Percentiles rank a stretch among this genome's conserved stretches.
Conservation (phyloP, 2,113 vertebrate genomes). For the Mirza zaza region DNA sequence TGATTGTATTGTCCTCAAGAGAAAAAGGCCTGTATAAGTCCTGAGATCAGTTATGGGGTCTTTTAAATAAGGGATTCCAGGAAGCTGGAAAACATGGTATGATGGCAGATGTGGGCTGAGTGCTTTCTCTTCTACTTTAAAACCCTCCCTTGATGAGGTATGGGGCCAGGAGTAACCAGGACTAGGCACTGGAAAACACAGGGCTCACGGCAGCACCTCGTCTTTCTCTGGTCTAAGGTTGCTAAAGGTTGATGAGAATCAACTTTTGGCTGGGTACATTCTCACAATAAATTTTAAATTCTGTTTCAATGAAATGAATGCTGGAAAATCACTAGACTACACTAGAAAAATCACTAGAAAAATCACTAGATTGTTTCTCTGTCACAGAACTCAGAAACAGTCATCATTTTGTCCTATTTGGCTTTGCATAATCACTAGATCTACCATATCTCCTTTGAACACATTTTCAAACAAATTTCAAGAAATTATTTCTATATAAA, state of each 20-base stretch:
- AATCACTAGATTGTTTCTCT: neutral
- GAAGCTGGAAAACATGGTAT: neutral
- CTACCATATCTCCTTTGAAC: neutral
- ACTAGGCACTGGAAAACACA: neutral
- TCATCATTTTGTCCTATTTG: neutral
- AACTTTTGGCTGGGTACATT: neutral
- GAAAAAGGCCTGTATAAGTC: neutral
- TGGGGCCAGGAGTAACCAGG: no score
- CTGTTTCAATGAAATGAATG: neutral
- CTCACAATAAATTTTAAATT: neutral
- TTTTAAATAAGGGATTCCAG: neutral
- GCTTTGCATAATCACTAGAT: neutral
- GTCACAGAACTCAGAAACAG: neutral
- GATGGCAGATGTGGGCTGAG: neutral
- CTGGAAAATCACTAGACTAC: neutral
- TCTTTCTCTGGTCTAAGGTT: neutral
- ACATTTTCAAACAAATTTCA: neutral
- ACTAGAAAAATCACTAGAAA: neutral
- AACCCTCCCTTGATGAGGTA: rapidly evolving
- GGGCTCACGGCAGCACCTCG: no score
- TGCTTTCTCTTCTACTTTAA: neutral
- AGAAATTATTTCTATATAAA: neutral
- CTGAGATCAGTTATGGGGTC: neutral
- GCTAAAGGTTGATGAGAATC: neutral
- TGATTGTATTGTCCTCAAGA: neutral